phyloP scores from a whole-genome alignment of 2,797 vertebrate species.

The Gadopsis bispinosus region DNA sequence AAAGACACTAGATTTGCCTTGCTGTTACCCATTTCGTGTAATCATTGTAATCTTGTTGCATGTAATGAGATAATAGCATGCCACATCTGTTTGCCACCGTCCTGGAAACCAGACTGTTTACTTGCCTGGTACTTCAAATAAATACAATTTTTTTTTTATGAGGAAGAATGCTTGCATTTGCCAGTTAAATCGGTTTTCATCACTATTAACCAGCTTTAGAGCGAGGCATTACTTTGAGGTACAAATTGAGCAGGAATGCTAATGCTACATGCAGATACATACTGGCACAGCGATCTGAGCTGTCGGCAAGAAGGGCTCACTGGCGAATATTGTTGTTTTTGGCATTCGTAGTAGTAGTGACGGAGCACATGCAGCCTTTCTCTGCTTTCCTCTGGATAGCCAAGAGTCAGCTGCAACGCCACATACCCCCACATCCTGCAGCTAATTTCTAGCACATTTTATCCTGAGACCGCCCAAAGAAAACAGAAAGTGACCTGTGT shows the following conservation, averaged over 20 bases:
- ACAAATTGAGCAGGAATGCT: constrained; percentile 49
- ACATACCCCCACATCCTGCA: constrained; percentile 16
- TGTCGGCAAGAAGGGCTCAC: constrained; percentile 21
- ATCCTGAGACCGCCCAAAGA: constrained; percentile 14
- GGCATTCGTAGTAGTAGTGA: constrained; percentile 30
- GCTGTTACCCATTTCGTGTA: constrained; percentile 36
- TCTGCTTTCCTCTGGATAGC: constrained; percentile 16
- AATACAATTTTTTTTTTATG: constrained; percentile 51
- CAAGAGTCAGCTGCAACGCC: constrained; percentile 15
- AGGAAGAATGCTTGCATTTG: constrained; percentile 42
- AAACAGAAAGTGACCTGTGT: constrained; percentile 47
- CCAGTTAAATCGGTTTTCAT: constrained; percentile 64
- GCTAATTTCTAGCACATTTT: constrained; percentile 38
- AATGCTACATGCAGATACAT: constrained; percentile 42
- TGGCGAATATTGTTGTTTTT: constrained; percentile 9
- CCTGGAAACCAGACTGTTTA: constrained; percentile 54
- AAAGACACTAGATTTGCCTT: constrained; percentile 24
- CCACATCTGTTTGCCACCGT: constrained; percentile 36
- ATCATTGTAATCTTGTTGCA: constrained; percentile 49
- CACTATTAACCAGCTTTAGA: constrained; percentile 66
- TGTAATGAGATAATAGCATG: constrained; percentile 53
- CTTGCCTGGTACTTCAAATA: constrained; percentile 30
- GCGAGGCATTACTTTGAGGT: constrained; percentile 68
- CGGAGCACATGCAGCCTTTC: constrained; percentile 14
- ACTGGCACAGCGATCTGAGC: constrained; percentile 31